Evolutionary conservation across 2,888 invertebrate genomes (phyloP).

Genomic region (Notocelia uddmanniana): DNA sequence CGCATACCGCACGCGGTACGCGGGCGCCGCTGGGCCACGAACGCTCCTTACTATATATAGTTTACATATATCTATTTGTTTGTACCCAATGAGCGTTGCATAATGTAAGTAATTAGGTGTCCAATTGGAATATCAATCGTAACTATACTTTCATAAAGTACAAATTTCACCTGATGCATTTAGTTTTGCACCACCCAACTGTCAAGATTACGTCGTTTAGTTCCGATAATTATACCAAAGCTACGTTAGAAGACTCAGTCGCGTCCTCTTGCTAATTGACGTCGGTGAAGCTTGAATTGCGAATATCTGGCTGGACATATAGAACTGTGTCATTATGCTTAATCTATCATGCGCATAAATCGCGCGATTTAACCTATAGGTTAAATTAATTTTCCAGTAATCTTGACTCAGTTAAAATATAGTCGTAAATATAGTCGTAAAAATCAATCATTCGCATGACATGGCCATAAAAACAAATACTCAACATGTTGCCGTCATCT

Average conservation of each 20-base stretch:
- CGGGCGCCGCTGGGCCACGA: too few species aligned
- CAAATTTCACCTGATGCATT: background rate
- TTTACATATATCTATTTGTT: too few species aligned
- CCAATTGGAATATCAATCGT: background rate
- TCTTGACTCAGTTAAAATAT: background rate
- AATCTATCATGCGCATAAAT: background rate
- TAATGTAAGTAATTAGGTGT: too few species aligned
- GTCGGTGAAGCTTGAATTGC: constrained; percentile 11
- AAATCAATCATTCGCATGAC: background rate
- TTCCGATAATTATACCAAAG: constrained; percentile 21
- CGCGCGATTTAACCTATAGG: background rate
- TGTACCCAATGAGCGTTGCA: background rate
- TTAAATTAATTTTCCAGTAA: background rate
- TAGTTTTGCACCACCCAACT: background rate
- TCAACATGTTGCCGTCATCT: background rate
- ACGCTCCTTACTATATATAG: too few species aligned
- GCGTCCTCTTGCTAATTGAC: constrained; percentile 20
- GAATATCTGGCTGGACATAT: constrained; percentile 6
- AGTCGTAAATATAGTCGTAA: background rate
- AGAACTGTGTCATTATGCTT: background rate
- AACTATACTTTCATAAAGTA: background rate
- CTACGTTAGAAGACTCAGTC: constrained; percentile 19
- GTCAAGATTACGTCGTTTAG: constrained; percentile 10
- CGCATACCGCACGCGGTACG: too few species aligned
- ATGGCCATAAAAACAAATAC: too few species aligned